Evolutionary conservation across 2,113 vertebrate genomes (phyloP).

Genomic region (Polypterus bichir): DNA sequence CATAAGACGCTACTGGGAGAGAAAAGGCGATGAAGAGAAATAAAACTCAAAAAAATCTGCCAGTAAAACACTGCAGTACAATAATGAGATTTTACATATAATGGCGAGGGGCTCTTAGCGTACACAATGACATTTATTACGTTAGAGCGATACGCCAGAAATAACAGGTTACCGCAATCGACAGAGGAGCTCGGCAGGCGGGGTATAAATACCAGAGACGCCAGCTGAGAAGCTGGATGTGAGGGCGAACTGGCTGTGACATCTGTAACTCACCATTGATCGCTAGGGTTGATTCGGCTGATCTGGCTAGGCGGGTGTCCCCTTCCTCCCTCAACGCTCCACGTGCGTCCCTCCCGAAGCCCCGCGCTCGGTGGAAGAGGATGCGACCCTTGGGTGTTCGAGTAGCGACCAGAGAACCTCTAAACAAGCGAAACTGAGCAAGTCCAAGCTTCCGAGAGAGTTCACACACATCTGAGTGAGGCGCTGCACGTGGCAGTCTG

Average conservation of each 20-base stretch:
- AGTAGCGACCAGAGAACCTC: conserved; percentile 10
- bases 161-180: too few species aligned
- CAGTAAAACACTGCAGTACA: too few species aligned
- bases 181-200: too few species aligned
- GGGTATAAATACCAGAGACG: too few species aligned
- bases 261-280: conserved; percentile 93
- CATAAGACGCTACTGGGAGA: conserved; percentile 1
- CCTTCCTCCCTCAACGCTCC: conserved; percentile 14
- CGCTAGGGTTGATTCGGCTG: conserved; percentile 97
- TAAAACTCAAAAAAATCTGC: too few species aligned
- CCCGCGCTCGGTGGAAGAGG: conserved; percentile 14
- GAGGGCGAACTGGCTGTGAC: conserved; percentile 97
- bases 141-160: too few species aligned
- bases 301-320: conserved; percentile 29
- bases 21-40: not conserved
- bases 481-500: conserved; percentile 67
- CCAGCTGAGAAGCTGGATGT: conserved; percentile 27
- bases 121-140: too few species aligned
- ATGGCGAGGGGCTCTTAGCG: too few species aligned
- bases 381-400: conserved; percentile 10
- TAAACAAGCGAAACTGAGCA: conserved; percentile 41
- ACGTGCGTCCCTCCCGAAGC: conserved; percentile 15
- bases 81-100: too few species aligned
- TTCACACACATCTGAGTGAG: conserved; percentile 70
- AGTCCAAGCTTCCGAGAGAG: conserved; percentile 68